Evolutionary conservation across 2,888 invertebrate species (phyloP).

Genomic region (Troglohyphantes excavatus): DNA sequence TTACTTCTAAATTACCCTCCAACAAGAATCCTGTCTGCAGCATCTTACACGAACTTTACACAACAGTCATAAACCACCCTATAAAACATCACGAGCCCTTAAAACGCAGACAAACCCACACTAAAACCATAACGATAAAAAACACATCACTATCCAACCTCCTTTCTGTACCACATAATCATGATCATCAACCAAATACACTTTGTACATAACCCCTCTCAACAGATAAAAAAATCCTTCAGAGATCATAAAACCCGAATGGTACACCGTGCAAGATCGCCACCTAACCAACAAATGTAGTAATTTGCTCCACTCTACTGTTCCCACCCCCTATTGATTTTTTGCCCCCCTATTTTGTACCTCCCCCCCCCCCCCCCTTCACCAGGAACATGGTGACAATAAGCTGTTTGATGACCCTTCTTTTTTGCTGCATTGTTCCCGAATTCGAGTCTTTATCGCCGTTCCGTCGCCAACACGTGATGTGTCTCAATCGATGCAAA

Average conservation of each 20-base stretch:
- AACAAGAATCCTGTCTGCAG: too few species aligned
- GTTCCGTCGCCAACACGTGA: constrained; percentile 56
- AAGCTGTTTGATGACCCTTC: constrained; percentile 60
- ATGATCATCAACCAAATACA: background rate
- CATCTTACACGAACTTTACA: too few species aligned
- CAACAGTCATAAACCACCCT: too few species aligned
- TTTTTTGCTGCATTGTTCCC: constrained; percentile 41
- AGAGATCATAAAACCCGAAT: constrained; percentile 49
- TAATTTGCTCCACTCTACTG: constrained; percentile 63
- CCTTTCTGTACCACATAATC: background rate
- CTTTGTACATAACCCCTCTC: constrained; percentile 23
- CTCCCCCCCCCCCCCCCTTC: constrained; percentile 12
- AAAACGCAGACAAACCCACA: background rate
- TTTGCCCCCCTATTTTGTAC: constrained; percentile 32
- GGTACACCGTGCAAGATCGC: constrained; percentile 48
- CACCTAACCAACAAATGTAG: constrained; percentile 69
- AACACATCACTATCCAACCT: background rate
- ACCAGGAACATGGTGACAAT: constrained; percentile 37
- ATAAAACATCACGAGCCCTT: too few species aligned
- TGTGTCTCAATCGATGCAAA: constrained; percentile 24
- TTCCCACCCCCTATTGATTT: constrained; percentile 25
- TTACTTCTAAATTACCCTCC: too few species aligned
- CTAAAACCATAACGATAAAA: background rate
- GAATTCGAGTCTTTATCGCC: constrained; percentile 19
- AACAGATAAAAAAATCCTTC: background rate